These are phyloP conservation scores for Etheostoma perlongum DNA, from an alignment of 2,797 vertebrate species.

Conservation along the genomic window DNA sequence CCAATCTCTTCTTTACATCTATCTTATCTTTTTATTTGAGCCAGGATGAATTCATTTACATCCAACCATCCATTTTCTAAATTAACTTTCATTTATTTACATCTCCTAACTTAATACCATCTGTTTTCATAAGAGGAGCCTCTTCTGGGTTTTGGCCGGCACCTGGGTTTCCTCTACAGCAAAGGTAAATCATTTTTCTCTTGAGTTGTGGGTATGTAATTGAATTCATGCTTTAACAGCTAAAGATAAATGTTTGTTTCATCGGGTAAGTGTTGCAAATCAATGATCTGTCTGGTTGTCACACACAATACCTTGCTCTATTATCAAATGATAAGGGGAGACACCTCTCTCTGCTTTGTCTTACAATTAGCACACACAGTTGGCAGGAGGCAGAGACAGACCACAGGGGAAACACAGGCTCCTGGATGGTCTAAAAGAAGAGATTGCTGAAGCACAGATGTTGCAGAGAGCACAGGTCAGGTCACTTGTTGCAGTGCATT, in stretches of 20 bases:
- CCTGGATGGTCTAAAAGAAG: conserved; percentile 1
- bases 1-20: not conserved
- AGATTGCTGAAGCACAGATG: not conserved
- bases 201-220: not conserved
- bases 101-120: conserved; percentile 4
- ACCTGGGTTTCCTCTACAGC: not conserved
- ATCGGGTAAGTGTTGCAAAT: not conserved
- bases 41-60: conserved; percentile 4
- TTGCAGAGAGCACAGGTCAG: not conserved
- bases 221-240: not conserved
- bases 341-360: conserved; percentile 10
- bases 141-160: not conserved
- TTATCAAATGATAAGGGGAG: conserved; percentile 25
- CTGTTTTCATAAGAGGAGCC: conserved; percentile 20
- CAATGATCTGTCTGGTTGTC: not conserved
- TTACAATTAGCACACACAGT: conserved; percentile 39
- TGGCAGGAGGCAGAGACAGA: conserved; percentile 23
- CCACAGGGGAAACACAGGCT: conserved; percentile 2
- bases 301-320: not conserved
- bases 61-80: conserved; percentile 20
- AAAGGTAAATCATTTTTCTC: not conserved
- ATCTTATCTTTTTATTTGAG: not conserved
- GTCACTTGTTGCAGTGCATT: not conserved
- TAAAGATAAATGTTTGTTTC: not conserved
- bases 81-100: conserved; percentile 29